Percentiles rank a stretch among this genome's conserved stretches.
These are phyloP conservation scores for Mionectes olivaceus DNA, from an alignment of 2,797 vertebrate genomes.

Conservation along the genomic window DNA sequence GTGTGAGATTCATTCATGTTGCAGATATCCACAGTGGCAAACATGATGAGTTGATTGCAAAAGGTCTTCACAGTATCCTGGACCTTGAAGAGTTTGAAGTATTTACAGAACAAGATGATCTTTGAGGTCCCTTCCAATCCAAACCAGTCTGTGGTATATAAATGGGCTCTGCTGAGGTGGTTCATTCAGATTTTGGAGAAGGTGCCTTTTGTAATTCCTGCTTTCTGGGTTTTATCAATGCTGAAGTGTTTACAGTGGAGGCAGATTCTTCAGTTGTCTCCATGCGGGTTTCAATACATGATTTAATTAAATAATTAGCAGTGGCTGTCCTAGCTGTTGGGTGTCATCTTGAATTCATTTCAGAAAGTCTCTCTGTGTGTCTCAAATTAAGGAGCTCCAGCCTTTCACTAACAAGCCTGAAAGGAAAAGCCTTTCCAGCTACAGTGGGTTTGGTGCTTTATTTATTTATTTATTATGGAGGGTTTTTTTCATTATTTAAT, in stretches of 20 bases:
- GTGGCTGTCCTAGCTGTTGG: neutral
- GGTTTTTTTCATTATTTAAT: neutral
- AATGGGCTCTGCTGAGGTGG: neutral
- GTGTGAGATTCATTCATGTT: neutral
- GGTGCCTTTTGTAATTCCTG: neutral
- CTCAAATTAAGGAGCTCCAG: neutral
- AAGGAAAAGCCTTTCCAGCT: neutral
- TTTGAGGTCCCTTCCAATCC: neutral
- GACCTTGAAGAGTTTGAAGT: neutral
- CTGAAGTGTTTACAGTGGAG: neutral
- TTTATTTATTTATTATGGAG: neutral
- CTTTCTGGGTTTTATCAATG: neutral
- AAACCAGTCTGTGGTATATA: neutral
- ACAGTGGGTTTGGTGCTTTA: neutral
- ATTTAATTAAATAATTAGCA: slow-evolving; percentile 25
- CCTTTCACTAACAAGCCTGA: neutral
- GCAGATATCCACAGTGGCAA: neutral
- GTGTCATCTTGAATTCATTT: slow-evolving; percentile 10
- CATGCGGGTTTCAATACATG: neutral
- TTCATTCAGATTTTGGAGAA: neutral
- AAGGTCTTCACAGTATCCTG: neutral
- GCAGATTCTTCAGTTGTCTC: slow-evolving; percentile 1
- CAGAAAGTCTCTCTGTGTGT: neutral
- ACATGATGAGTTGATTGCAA: neutral
- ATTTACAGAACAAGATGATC: neutral